Conservation (phyloP, 2,888 invertebrate species). For the Catocala fraxini region DNA sequence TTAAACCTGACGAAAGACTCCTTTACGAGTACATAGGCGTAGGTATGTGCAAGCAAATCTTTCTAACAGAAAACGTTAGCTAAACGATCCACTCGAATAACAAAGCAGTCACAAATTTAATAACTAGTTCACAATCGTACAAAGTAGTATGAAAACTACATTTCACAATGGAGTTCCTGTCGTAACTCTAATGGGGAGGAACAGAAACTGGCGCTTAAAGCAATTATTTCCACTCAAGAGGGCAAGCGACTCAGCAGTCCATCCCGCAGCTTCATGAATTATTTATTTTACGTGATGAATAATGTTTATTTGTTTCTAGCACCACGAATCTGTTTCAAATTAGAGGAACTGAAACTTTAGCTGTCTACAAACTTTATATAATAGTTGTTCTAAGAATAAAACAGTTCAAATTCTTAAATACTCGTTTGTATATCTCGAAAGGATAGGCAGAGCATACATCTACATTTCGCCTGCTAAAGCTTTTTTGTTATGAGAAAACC, state of each 20-base stretch:
- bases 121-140: not conserved
- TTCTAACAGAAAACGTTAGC: too few species aligned
- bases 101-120: not conserved
- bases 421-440: too few species aligned
- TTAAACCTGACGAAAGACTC: too few species aligned
- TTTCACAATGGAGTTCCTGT: constrained; percentile 13
- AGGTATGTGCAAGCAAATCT: too few species aligned
- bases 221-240: constrained; percentile 21
- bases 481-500: too few species aligned
- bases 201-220: constrained; percentile 14
- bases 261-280: constrained; percentile 24
- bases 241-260: constrained; percentile 11
- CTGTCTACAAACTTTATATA: constrained; percentile 87
- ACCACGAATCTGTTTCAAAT: constrained; percentile 6
- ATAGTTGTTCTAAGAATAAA: too few species aligned
- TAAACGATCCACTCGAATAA: too few species aligned
- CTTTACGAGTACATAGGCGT: too few species aligned
- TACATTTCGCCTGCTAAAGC: too few species aligned
- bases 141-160: constrained; percentile 8
- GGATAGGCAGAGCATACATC: too few species aligned
- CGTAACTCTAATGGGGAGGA: constrained; percentile 11
- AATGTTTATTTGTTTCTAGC: constrained; percentile 18
- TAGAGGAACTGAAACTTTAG: not conserved
- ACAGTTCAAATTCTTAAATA: constrained; percentile 81
- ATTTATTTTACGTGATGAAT: constrained; percentile 16